Percentiles rank a stretch among this genome's conserved stretches.
Conservation (phyloP, 1,140 invertebrate genomes). For the Littorina saxatilis region DNA sequence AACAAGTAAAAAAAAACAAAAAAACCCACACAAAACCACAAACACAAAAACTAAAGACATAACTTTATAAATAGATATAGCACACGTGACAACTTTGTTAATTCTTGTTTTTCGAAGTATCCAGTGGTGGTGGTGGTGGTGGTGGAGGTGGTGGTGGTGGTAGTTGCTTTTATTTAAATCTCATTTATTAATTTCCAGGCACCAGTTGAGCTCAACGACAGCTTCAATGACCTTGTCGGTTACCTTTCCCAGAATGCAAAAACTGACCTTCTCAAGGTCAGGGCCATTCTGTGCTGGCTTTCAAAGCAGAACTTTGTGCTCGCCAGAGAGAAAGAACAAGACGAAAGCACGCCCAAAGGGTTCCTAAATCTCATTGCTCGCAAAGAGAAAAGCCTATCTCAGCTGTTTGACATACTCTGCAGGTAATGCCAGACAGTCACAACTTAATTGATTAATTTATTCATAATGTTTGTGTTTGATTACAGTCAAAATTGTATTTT, state of each 20-base stretch:
- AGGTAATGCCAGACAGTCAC: no score
- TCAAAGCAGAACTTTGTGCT: neutral
- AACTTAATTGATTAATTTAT: no score
- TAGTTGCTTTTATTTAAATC: no score
- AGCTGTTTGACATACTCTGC: neutral
- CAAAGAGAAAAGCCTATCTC: neutral
- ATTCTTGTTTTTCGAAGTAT: no score
- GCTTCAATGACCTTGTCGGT: neutral
- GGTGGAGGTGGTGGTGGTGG: no score
- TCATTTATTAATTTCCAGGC: no score
- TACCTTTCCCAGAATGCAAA: neutral
- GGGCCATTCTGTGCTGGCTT: neutral
- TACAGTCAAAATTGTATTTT: no score
- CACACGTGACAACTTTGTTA: no score
- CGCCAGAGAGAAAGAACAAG: neutral
- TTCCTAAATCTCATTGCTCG: neutral
- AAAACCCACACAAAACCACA: neutral
- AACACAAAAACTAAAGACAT: constrained; percentile 1
- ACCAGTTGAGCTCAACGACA: neutral
- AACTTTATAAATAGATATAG: no score
- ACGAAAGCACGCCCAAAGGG: neutral
- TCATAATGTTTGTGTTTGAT: no score
- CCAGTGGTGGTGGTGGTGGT: no score
- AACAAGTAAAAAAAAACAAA: no score
- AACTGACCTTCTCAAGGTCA: neutral